These are phyloP conservation scores for Hylaea fasciaria DNA, from an alignment of 2,888 invertebrate species.

Conservation along the genomic window DNA sequence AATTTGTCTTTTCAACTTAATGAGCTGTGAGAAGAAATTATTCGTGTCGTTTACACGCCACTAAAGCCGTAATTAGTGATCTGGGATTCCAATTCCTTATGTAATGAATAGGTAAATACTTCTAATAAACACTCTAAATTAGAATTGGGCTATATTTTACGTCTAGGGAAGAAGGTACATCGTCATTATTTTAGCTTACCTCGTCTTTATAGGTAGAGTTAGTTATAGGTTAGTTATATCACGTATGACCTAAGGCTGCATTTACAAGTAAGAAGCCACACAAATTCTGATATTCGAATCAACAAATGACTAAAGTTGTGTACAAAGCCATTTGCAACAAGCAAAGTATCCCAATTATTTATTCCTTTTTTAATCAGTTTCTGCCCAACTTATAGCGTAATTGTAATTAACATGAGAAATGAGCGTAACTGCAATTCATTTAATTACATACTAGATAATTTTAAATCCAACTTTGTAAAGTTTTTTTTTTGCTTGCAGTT, in stretches of 20 bases:
- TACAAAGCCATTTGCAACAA: conserved; percentile 19
- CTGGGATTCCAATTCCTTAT: conserved; percentile 14
- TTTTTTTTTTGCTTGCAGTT: not conserved
- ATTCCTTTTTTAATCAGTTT: conserved; percentile 43
- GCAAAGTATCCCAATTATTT: conserved; percentile 27
- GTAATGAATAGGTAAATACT: conserved; percentile 22
- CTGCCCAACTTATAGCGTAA: conserved; percentile 42
- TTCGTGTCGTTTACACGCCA: conserved; percentile 57
- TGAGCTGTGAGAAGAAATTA: conserved; percentile 57
- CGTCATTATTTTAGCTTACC: too few relatives aligned
- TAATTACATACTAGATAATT: not conserved
- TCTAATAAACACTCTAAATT: not conserved
- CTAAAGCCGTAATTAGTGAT: conserved; percentile 49
- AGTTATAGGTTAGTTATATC: too few relatives aligned
- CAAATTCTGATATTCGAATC: conserved; percentile 57
- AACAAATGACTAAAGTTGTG: conserved; percentile 31
- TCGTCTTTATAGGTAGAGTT: too few relatives aligned
- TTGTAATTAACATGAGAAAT: conserved; percentile 37
- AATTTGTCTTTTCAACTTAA: conserved; percentile 58
- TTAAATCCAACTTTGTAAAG: not conserved
- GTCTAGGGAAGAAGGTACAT: too few relatives aligned
- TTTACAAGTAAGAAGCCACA: conserved; percentile 50
- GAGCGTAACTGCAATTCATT: conserved; percentile 24
- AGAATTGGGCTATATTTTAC: too few relatives aligned
- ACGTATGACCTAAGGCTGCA: not conserved